phyloP scores from a whole-genome alignment of 2,888 invertebrate genomes.

The Conus canariensis region DNA sequence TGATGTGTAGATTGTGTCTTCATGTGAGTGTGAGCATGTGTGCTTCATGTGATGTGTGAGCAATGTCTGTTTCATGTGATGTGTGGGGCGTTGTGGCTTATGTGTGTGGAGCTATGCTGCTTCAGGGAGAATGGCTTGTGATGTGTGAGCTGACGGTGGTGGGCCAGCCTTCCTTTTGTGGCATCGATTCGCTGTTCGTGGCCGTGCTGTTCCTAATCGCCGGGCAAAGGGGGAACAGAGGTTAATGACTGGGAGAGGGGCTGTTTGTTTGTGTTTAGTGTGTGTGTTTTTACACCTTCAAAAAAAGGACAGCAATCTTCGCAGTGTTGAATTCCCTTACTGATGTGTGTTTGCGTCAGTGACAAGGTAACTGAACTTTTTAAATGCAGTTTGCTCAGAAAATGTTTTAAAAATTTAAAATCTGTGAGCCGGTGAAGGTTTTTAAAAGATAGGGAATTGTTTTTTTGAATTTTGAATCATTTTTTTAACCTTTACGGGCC shows the following conservation, averaged over 20 bases:
- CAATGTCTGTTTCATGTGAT: neutral
- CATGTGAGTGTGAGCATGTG: constrained; percentile 84
- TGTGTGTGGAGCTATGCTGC: constrained; percentile 84
- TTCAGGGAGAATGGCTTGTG: constrained; percentile 78
- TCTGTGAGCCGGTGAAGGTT: too few species aligned
- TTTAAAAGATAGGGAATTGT: too few species aligned
- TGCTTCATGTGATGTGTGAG: neutral
- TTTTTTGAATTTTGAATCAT: too few species aligned
- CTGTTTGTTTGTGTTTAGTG: neutral
- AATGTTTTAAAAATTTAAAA: too few species aligned
- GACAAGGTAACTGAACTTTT: too few species aligned
- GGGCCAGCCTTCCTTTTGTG: constrained; percentile 96
- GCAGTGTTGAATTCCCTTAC: too few species aligned
- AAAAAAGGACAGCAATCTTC: too few species aligned
- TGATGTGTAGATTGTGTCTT: neutral
- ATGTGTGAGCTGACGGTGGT: constrained; percentile 90
- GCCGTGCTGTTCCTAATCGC: constrained; percentile 93
- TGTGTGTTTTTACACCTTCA: neutral
- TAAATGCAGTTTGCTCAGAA: too few species aligned
- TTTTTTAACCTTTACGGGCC: too few species aligned
- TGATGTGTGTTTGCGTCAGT: too few species aligned
- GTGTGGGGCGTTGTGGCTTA: constrained; percentile 63
- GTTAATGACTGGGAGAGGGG: constrained; percentile 57
- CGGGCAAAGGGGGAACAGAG: constrained; percentile 86
- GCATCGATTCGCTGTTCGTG: constrained; percentile 97